These are phyloP conservation scores for Poecilia latipinna DNA, from an alignment of 2,113 vertebrate species.

Conservation along the genomic window DNA sequence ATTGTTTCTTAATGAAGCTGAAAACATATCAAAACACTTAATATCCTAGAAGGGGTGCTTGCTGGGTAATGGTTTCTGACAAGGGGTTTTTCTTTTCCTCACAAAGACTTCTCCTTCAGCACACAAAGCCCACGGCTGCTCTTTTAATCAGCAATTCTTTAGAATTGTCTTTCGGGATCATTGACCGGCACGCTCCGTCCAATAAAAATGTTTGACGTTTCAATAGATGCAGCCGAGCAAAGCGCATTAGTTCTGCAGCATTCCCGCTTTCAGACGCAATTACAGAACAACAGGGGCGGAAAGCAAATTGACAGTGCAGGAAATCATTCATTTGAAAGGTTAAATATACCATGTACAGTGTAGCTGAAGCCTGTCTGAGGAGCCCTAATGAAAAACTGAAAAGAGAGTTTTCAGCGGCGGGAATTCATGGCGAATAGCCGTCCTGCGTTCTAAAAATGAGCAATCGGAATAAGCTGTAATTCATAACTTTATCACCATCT, in stretches of 20 bases:
- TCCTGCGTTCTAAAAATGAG: not conserved
- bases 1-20: no score
- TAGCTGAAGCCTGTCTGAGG: no score
- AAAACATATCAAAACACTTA: no score
- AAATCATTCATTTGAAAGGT: conserved; percentile 32
- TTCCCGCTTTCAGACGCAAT: conserved; percentile 47
- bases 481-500: conserved; percentile 17
- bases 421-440: not conserved
- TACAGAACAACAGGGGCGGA: conserved; percentile 46
- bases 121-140: conserved; percentile 23
- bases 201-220: conserved; percentile 55
- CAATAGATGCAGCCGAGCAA: conserved; percentile 45
- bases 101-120: conserved; percentile 14
- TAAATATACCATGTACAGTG: conserved; percentile 15
- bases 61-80: not conserved
- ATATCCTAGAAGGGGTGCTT: no score
- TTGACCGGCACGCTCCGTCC: conserved; percentile 38
- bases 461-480: conserved; percentile 10
- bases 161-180: conserved; percentile 50
- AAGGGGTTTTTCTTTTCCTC: not conserved
- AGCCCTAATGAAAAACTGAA: no score
- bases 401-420: not conserved
- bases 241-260: conserved; percentile 62
- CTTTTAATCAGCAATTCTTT: conserved; percentile 28
- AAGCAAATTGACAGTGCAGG: conserved; percentile 41